Conservation (phyloP, 2,113 vertebrate genomes). For the Clupea harengus region DNA sequence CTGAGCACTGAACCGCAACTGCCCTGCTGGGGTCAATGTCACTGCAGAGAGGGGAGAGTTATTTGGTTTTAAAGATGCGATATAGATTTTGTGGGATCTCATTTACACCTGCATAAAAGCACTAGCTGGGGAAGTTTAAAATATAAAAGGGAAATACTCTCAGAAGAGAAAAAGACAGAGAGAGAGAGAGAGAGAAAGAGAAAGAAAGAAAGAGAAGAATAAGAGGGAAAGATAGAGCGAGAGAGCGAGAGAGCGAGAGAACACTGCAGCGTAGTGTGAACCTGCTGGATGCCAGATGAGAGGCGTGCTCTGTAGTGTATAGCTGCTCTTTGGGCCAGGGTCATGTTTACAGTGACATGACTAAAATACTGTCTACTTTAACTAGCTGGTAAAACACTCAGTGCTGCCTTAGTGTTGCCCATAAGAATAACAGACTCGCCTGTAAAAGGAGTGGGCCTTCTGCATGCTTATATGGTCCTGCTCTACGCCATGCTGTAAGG, state of each 20-base stretch:
- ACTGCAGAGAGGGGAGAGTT: constrained; percentile 67
- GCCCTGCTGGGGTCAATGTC: constrained; percentile 73
- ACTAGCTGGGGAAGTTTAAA: constrained; percentile 70
- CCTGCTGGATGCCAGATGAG: neutral
- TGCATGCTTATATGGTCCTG: neutral
- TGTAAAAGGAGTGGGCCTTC: neutral
- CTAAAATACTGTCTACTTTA: constrained; percentile 1
- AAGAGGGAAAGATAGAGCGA: neutral
- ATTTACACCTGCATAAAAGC: constrained; percentile 75
- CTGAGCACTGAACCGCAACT: constrained; percentile 72
- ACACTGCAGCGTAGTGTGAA: neutral
- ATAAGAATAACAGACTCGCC: neutral
- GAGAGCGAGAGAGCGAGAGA: neutral
- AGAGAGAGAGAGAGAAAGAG: neutral
- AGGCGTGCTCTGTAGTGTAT: neutral
- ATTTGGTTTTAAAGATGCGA: constrained; percentile 77
- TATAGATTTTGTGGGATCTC: constrained; percentile 79
- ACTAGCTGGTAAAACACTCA: constrained; percentile 14
- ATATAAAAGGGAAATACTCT: constrained; percentile 60
- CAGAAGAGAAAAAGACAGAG: neutral
- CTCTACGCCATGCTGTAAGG: too few species aligned
- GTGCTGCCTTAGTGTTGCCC: neutral
- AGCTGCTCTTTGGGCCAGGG: neutral
- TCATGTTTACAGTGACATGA: neutral
- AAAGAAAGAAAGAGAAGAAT: neutral